phyloP scores from a whole-genome alignment of 2,888 invertebrate species.

The Trichogramma evanescens region DNA sequence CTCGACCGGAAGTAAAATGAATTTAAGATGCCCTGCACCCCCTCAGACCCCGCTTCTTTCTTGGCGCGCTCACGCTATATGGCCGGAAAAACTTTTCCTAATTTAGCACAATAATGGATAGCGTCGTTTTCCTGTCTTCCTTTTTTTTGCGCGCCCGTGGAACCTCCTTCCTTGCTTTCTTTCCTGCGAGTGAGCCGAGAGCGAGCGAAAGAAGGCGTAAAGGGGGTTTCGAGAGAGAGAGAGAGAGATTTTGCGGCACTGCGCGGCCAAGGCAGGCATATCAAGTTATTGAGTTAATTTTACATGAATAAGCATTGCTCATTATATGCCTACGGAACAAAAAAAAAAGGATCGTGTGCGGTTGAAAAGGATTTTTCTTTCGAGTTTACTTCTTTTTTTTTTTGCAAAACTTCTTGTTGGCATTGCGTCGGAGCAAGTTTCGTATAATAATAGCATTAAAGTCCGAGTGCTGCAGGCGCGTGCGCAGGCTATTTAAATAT shows the following conservation, averaged over 20 bases:
- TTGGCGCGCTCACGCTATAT: background rate
- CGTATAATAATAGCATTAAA: too few species aligned
- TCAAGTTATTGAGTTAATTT: conserved; percentile 23
- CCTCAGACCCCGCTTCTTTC: conserved; percentile 22
- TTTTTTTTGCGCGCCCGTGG: background rate
- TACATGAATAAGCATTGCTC: conserved; percentile 24
- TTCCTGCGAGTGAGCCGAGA: background rate
- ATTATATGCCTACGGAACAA: conserved; percentile 11
- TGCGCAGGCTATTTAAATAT: too few species aligned
- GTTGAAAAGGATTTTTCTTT: too few species aligned
- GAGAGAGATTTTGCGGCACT: conserved; percentile 15
- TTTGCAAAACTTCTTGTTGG: background rate
- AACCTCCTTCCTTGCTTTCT: background rate
- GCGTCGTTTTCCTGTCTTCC: conserved; percentile 18
- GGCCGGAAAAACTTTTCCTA: conserved; percentile 31
- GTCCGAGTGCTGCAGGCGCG: too few species aligned
- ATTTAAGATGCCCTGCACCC: conserved; percentile 37
- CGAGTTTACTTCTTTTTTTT: background rate
- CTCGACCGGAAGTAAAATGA: conserved; percentile 44
- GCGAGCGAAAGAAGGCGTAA: background rate
- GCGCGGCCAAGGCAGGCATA: conserved; percentile 4
- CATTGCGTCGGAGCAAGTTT: background rate
- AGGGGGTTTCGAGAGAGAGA: background rate
- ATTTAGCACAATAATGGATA: conserved; percentile 33
- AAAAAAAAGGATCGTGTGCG: conserved; percentile 1